Evolutionary conservation across 2,113 vertebrate genomes (phyloP), one percentile per base, ranked within the genome.

Genomic region (Tauraco erythrolophus): DNA sequence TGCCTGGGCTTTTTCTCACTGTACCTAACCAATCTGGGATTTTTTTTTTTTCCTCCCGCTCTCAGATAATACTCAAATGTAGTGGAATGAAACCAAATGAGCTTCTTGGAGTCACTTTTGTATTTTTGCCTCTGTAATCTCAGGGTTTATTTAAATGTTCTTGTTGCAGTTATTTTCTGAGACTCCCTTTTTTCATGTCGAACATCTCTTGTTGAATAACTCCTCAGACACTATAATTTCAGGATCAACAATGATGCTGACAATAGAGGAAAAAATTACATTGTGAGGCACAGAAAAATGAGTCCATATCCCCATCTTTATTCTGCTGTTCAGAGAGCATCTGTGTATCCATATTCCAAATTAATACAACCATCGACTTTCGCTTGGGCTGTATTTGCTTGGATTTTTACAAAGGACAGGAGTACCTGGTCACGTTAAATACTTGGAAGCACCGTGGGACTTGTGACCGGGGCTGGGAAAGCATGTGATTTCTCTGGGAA

Each of bases 221-320:
- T 96, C 91, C 88, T 90, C 70, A 74, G 94, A 95, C 97, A 92
- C 97, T 98, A 28, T 97, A 97, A 98, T 98, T 98, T 98, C 97
- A 95, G 96, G 98, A 98, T 98, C 98, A 96, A 88, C 95, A 91
- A 86, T 72, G 80, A 66, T 62, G 87, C 81, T 81, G 96, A 95
- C 95, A 95, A 96, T 89, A 94, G 93, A 92, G 88, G 79, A 91
- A 88, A 84, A 96, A 98, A 98, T 96, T 92, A 85, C 93, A 60
- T 88, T 95, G 96, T 84, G 61, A 95, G 84, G 95, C 94, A 83
- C 48, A 28, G 92, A 83, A 92, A 97, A 96, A 90, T 69, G 45
- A 97, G 92, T 86, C 92, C 54, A 48, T 87, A 86, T 91, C 84
- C 91, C 89, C 78, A 64, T 94, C 96, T 97, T 95, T 91, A 78